Evolutionary conservation across 2,797 vertebrate genomes (phyloP).

Genomic region (Sus cebifrons): DNA sequence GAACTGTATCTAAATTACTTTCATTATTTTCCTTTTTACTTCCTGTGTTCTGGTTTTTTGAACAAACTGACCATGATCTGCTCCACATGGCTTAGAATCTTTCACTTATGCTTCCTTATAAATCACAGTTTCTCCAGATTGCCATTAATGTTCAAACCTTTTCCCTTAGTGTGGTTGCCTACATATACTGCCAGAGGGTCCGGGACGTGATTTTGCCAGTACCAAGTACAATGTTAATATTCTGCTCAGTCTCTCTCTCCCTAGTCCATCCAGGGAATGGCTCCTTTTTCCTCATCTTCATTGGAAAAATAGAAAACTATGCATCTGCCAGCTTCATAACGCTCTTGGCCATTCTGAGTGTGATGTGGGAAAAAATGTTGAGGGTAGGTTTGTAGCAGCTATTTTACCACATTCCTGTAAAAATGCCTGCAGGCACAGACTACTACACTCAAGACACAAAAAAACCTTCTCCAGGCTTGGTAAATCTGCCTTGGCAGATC

Average conservation of each 20-base stretch:
- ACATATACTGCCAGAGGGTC: background rate
- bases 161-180: slow-evolving; percentile 50
- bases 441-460: background rate
- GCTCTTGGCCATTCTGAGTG: background rate
- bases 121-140: slow-evolving; percentile 68
- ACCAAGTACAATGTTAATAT: background rate
- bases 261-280: background rate
- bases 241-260: background rate
- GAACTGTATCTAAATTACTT: slow-evolving; percentile 62
- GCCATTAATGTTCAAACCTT: slow-evolving; percentile 53
- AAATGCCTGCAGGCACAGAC: slow-evolving; percentile 54
- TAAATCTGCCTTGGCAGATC: background rate
- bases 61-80: slow-evolving; percentile 20
- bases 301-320: slow-evolving; percentile 12
- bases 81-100: background rate
- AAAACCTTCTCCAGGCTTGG: background rate
- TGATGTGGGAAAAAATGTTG: slow-evolving; percentile 11
- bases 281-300: slow-evolving; percentile 43
- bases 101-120: slow-evolving; percentile 57
- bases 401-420: slow-evolving; percentile 68
- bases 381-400: slow-evolving; percentile 52
- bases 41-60: background rate
- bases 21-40: slow-evolving; percentile 31
- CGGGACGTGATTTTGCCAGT: background rate
- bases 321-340: slow-evolving; percentile 35